Evolutionary conservation across 2,888 invertebrate genomes (phyloP).

Genomic region (Quadroppia sp.): DNA sequence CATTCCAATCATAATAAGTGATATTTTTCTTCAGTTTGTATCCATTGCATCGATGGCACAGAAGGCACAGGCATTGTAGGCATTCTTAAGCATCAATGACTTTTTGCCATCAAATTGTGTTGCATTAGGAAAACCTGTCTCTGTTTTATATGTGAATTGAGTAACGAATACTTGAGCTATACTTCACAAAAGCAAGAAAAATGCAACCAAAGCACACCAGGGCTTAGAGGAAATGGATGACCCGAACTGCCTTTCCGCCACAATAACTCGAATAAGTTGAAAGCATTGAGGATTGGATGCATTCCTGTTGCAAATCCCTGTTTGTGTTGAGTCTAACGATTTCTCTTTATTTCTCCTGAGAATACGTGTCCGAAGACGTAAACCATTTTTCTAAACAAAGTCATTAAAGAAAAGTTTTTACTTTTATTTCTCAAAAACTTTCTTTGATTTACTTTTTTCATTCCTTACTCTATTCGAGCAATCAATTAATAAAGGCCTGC

Average conservation of each 20-base stretch:
- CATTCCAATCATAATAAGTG: constrained; percentile 17
- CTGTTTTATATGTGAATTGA: constrained; percentile 16
- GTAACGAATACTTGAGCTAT: constrained; percentile 7
- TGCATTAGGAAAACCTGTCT: constrained; percentile 37
- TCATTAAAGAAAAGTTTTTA: constrained; percentile 56
- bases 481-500: neutral
- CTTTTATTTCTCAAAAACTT: neutral
- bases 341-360: constrained; percentile 42
- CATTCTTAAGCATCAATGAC: constrained; percentile 20
- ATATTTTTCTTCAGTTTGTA: constrained; percentile 8
- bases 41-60: neutral
- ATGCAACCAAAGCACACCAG: constrained; percentile 22
- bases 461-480: neutral
- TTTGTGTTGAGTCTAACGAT: constrained; percentile 35
- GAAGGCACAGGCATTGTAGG: neutral
- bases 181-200: neutral
- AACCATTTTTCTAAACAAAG: constrained; percentile 61
- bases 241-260: constrained; percentile 25
- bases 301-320: constrained; percentile 33
- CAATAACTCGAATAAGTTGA: constrained; percentile 12
- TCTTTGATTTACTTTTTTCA: neutral
- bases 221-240: constrained; percentile 40
- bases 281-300: constrained; percentile 19
- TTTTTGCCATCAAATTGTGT: constrained; percentile 38
- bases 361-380: constrained; percentile 58